phyloP scores from a whole-genome alignment of 1,140 invertebrate genomes.

The Rhopalosiphum maidis region DNA sequence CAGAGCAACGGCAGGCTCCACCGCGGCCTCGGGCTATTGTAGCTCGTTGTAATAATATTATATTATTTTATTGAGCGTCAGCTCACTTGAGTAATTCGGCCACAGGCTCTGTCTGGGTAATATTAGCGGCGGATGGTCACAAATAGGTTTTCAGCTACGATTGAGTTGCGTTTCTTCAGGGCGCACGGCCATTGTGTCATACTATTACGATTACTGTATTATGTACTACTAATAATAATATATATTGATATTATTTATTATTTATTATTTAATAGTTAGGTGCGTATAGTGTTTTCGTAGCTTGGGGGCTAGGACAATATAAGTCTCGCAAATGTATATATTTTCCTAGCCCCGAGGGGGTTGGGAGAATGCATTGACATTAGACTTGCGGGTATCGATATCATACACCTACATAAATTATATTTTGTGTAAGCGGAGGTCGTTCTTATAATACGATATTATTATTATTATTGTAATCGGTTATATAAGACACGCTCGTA shows the following conservation, averaged over 20 bases:
- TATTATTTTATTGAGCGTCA: not conserved
- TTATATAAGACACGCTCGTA: not conserved
- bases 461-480: not conserved
- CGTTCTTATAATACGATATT: not conserved
- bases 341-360: not conserved
- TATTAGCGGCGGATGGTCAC: not conserved
- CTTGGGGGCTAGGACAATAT: not conserved
- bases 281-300: not conserved
- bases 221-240: not conserved
- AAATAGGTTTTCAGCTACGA: not conserved
- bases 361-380: not conserved
- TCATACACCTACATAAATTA: not conserved
- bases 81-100: not conserved
- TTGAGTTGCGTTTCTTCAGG: not conserved
- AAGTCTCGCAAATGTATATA: slow-evolving; percentile 1
- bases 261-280: not conserved
- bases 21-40: not conserved
- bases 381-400: not conserved
- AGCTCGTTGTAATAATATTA: not conserved
- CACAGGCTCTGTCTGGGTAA: not conserved
- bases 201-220: not conserved
- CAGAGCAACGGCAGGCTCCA: not conserved
- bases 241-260: not conserved
- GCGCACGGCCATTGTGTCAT: not conserved
- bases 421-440: not conserved